Conservation (phyloP, 2,113 vertebrate species). For the Neodontobutis hainanensis region DNA sequence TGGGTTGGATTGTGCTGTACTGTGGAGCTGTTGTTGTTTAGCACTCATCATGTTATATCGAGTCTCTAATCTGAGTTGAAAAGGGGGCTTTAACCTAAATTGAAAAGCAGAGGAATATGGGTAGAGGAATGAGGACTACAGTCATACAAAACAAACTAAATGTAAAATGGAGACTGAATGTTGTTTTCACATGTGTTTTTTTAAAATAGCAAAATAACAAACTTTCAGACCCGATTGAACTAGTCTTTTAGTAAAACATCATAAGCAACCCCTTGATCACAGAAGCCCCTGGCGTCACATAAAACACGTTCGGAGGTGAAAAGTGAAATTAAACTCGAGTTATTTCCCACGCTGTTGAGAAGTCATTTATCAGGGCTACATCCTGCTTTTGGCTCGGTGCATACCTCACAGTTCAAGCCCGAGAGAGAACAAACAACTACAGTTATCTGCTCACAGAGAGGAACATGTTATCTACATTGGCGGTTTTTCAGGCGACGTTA, state of each 20-base stretch:
- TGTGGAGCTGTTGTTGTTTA: neutral
- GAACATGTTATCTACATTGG: neutral
- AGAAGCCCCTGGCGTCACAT: conserved; percentile 22
- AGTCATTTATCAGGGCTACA: conserved; percentile 26
- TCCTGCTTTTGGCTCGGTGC: conserved; percentile 19
- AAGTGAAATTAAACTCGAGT: conserved; percentile 25
- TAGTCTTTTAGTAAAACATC: neutral
- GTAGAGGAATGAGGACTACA: neutral
- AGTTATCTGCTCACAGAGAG: conserved; percentile 8
- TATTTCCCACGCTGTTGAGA: conserved; percentile 39
- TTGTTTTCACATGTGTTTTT: neutral
- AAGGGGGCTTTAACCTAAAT: neutral
- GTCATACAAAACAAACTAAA: neutral
- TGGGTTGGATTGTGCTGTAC: neutral
- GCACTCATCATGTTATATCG: neutral
- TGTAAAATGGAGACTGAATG: neutral
- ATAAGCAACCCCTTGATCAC: neutral
- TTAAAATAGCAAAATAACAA: neutral
- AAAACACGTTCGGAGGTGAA: conserved; percentile 15
- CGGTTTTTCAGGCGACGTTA: conserved; percentile 5
- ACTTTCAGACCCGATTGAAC: neutral
- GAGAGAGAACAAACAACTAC: conserved; percentile 2
- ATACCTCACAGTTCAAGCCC: conserved; percentile 9
- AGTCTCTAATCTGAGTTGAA: conserved; percentile 6
- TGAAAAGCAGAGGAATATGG: conserved; percentile 1